These are phyloP conservation scores for Halcyon smyrnensis DNA, from an alignment of 2,797 vertebrate genomes.

Conservation along the genomic window DNA sequence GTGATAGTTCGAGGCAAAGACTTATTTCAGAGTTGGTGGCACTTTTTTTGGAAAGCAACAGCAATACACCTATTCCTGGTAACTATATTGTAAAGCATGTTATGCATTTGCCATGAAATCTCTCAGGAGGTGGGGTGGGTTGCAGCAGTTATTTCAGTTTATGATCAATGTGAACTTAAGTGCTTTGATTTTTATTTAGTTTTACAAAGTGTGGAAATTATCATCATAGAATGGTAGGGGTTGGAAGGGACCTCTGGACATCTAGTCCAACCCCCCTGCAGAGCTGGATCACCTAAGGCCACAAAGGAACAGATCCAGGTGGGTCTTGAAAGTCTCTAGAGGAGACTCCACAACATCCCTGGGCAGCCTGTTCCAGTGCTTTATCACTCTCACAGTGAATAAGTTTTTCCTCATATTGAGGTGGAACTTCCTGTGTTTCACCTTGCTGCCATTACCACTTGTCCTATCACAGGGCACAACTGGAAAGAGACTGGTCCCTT, in stretches of 20 bases:
- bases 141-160: neutral
- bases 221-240: neutral
- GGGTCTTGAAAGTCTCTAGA: neutral
- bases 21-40: neutral
- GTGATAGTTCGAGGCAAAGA: neutral
- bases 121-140: neutral
- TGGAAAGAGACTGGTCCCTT: no score
- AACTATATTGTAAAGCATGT: neutral
- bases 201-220: neutral
- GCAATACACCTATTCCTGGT: neutral
- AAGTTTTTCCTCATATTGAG: neutral
- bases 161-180: neutral
- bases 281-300: neutral
- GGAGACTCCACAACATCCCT: neutral
- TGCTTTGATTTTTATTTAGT: neutral
- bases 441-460: no score
- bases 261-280: neutral
- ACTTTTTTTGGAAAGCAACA: neutral
- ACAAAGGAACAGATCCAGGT: neutral
- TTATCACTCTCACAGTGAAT: neutral
- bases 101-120: neutral
- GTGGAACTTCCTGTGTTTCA: neutral
- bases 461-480: no score
- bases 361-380: neutral
- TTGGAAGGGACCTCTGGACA: neutral